A percentile compares a stretch with the other conserved stretches of the same genome.
Conservation (phyloP, 2,888 invertebrate genomes). For the Tinea pellionella region DNA sequence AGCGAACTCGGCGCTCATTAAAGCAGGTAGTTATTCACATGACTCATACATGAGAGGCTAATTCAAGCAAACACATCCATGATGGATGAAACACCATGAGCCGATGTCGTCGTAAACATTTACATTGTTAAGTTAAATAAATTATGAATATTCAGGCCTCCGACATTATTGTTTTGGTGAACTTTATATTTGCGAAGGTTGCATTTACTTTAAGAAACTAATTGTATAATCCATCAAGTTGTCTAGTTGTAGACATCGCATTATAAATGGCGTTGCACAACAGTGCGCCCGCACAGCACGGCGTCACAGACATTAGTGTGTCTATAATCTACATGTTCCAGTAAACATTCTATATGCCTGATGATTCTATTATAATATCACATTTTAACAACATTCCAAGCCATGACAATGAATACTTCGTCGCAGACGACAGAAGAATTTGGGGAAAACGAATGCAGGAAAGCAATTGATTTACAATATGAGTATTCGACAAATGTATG, state of each 20-base stretch:
- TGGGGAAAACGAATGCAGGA: not conserved
- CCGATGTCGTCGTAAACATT: not conserved
- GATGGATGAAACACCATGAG: not conserved
- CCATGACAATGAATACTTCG: not conserved
- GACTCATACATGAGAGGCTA: not conserved
- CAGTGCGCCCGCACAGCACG: conserved; percentile 3
- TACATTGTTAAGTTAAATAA: not conserved
- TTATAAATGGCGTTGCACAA: conserved; percentile 9
- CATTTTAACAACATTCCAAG: not conserved
- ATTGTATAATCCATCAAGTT: conserved; percentile 12
- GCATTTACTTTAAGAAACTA: not conserved
- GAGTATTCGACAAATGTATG: not conserved
- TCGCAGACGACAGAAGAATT: not conserved
- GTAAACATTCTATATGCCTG: not conserved
- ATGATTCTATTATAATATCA: not conserved
- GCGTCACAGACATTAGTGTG: not conserved
- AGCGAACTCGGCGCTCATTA: conserved; percentile 3
- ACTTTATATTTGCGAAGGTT: not conserved
- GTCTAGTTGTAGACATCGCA: conserved; percentile 12
- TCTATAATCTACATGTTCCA: not conserved
- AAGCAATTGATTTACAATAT: not conserved
- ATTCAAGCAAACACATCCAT: conserved; percentile 2
- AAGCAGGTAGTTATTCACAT: not conserved
- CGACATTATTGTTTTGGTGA: too few relatives aligned
- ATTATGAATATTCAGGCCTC: not conserved